Conservation (phyloP, 2,113 vertebrate species). For the Trichechus manatus region DNA sequence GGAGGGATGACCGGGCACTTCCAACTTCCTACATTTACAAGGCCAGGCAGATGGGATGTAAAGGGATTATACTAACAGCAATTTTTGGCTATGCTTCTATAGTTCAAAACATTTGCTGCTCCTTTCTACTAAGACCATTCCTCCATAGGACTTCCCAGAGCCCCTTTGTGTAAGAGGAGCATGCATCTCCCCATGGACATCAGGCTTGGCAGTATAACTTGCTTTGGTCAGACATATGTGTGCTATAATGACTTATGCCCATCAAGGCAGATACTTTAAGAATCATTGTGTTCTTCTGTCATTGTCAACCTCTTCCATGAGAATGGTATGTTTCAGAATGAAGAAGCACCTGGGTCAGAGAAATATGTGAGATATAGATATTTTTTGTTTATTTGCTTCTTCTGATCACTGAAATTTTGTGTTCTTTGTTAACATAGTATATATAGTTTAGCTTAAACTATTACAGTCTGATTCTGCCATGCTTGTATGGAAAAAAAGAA, state of each 20-base stretch:
- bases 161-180: not conserved
- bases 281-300: not conserved
- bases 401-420: not conserved
- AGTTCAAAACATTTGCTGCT: not conserved
- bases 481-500: not conserved
- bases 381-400: not conserved
- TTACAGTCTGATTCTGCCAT: not conserved
- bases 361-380: not conserved
- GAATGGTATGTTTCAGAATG: not conserved
- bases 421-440: not conserved
- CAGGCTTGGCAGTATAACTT: not conserved
- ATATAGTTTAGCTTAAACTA: not conserved
- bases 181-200: not conserved
- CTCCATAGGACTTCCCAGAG: not conserved
- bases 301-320: not conserved
- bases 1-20: fast-evolving
- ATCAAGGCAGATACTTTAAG: not conserved
- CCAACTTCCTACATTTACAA: not conserved
- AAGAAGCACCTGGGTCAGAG: not conserved
- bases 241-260: not conserved
- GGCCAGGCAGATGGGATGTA: not conserved
- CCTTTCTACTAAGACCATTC: not conserved
- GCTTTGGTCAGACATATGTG: not conserved
- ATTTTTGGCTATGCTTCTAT: not conserved
- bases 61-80: not conserved